phyloP scores from a whole-genome alignment of 2,888 invertebrate species.

The Artemia sp. region DNA sequence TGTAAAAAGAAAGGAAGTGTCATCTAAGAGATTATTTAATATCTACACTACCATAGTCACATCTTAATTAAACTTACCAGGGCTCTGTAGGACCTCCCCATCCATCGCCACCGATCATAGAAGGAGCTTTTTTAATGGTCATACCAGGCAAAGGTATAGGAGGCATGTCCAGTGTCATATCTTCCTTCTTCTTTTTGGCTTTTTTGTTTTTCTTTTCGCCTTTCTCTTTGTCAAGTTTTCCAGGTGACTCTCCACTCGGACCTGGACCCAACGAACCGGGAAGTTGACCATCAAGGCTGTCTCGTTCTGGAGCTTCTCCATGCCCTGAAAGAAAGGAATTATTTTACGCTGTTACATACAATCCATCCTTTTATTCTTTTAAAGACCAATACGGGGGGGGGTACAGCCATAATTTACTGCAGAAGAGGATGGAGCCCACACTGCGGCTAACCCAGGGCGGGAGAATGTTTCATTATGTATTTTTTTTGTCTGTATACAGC shows the following conservation, averaged over 20 bases:
- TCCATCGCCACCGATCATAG: neutral
- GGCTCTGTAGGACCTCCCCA: neutral
- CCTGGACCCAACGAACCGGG: constrained; percentile 30
- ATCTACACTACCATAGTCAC: too few species aligned
- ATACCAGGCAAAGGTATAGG: neutral
- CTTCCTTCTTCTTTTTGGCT: constrained; percentile 13
- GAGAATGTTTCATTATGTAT: too few species aligned
- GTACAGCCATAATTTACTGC: too few species aligned
- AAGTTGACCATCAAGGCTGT: constrained; percentile 35
- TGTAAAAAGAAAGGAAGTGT: too few species aligned
- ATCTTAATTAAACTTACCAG: neutral
- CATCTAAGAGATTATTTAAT: too few species aligned
- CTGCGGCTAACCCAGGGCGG: too few species aligned
- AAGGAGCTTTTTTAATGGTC: neutral
- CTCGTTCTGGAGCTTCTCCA: constrained; percentile 36
- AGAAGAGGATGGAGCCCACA: too few species aligned
- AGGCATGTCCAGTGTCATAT: constrained; percentile 15
- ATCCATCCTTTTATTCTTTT: too few species aligned
- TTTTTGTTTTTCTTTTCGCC: constrained; percentile 17
- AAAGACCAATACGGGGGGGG: too few species aligned
- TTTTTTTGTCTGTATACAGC: too few species aligned
- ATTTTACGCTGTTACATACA: too few species aligned
- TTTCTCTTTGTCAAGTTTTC: constrained; percentile 28
- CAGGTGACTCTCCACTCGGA: constrained; percentile 26
- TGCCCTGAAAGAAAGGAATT: constrained; percentile 29